Percentiles rank a stretch among this genome's conserved stretches.
phyloP scores from a whole-genome alignment of 2,888 invertebrate species.

The Heterodera filipjevi region DNA sequence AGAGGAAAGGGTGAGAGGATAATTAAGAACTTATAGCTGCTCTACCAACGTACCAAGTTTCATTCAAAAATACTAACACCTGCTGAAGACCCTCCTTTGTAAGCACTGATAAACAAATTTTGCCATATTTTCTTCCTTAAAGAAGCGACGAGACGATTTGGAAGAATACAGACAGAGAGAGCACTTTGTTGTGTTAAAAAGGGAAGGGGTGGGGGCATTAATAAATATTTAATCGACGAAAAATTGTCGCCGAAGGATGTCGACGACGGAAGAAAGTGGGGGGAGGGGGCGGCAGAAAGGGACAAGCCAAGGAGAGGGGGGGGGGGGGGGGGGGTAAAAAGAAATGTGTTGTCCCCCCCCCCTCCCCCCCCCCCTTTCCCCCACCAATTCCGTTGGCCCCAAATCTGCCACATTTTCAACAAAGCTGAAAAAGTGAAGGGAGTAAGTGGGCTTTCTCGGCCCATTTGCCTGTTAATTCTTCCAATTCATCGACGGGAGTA shows the following conservation, averaged over 20 bases:
- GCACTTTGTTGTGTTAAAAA: neutral
- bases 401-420: conserved; percentile 2
- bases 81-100: no score
- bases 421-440: neutral
- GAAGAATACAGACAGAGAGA: neutral
- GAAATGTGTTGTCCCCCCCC: neutral
- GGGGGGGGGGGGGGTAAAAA: neutral
- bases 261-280: neutral
- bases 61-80: no score
- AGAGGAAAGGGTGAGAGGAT: no score
- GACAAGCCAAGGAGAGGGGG: neutral
- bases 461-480: conserved; percentile 12
- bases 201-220: neutral
- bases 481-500: conserved; percentile 8
- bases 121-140: neutral
- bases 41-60: no score
- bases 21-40: no score
- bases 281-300: neutral
- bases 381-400: neutral
- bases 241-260: conserved; percentile 8
- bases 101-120: neutral
- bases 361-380: neutral
- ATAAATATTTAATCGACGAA: conserved; percentile 22
- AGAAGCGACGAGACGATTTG: neutral
- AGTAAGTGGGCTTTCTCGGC: neutral